Evolutionary conservation across 2,888 invertebrate genomes (phyloP).

Genomic region (Oscheius sp.): DNA sequence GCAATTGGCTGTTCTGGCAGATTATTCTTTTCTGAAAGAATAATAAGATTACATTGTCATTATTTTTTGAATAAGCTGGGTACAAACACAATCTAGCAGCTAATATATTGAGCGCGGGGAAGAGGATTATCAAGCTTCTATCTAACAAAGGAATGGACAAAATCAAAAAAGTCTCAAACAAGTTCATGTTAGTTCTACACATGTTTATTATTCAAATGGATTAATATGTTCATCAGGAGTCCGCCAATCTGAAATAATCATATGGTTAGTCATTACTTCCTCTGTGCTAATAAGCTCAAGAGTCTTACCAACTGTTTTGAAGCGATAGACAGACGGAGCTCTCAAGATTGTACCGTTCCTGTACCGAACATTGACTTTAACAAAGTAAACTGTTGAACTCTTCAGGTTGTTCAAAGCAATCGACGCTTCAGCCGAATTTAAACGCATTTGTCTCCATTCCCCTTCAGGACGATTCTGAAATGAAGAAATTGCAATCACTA

Average conservation of each 20-base stretch:
- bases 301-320: constrained; percentile 61
- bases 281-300: not conserved
- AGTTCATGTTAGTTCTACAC: not conserved
- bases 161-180: not conserved
- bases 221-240: constrained; percentile 17
- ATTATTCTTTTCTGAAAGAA: constrained; percentile 29
- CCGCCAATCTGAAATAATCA: constrained; percentile 23
- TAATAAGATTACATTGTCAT: not conserved
- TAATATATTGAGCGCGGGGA: not conserved
- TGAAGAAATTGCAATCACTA: too few species aligned
- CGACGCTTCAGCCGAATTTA: constrained; percentile 53
- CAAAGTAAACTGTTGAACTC: constrained; percentile 65
- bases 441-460: constrained; percentile 57
- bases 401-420: constrained; percentile 55
- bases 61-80: not conserved
- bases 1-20: constrained; percentile 33
- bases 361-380: constrained; percentile 60
- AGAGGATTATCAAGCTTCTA: not conserved
- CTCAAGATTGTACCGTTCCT: constrained; percentile 59
- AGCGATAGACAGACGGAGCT: constrained; percentile 63
- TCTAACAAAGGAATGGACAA: constrained; percentile 4
- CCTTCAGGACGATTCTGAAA: constrained; percentile 46
- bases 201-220: constrained; percentile 27
- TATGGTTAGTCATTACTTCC: not conserved
- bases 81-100: not conserved